phyloP scores from a whole-genome alignment of 2,888 invertebrate genomes.

The Cordilura impudica region DNA sequence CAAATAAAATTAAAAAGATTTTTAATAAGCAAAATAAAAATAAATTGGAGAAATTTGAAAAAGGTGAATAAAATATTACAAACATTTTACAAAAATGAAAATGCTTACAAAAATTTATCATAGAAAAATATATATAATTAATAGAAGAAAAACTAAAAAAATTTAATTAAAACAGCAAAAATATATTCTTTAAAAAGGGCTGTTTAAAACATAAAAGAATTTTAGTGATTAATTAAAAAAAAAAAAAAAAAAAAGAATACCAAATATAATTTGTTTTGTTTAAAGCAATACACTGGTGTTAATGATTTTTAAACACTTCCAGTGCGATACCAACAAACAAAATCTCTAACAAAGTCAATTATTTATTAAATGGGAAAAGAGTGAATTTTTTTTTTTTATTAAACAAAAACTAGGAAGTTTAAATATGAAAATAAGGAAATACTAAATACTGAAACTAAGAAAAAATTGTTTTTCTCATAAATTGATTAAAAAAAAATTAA shows the following conservation, averaged over 20 bases:
- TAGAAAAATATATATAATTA: background rate
- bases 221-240: background rate
- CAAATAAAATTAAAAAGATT: slow-evolving; percentile 22
- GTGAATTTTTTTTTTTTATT: background rate
- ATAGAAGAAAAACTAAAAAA: background rate
- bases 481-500: background rate
- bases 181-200: background rate
- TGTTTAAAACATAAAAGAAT: background rate
- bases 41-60: slow-evolving; percentile 33
- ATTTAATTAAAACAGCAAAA: background rate
- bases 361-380: background rate
- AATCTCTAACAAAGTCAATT: background rate
- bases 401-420: background rate
- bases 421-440: background rate
- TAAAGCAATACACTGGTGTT: background rate
- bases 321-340: background rate
- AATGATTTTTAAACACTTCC: too few relatives aligned
- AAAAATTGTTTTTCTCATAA: background rate
- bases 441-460: background rate
- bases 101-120: background rate
- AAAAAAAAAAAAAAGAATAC: background rate
- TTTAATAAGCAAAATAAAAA: slow-evolving; percentile 19
- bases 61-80: slow-evolving; percentile 52
- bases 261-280: background rate
- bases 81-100: background rate